phyloP scores from a whole-genome alignment of 1,140 invertebrate genomes.

The Caenorhabditis briggsae region DNA sequence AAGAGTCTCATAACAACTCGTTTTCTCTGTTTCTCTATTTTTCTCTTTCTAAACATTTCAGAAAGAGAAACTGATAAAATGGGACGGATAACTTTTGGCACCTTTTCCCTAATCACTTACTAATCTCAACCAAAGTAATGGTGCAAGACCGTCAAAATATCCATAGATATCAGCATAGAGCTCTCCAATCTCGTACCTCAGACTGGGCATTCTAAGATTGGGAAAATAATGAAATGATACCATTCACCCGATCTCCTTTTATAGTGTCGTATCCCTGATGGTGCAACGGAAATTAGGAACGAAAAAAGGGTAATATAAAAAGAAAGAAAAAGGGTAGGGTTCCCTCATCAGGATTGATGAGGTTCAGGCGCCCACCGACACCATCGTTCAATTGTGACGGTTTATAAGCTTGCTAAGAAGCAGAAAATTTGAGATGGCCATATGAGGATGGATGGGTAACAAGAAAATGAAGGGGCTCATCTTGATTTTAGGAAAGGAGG shows the following conservation, averaged over 20 bases:
- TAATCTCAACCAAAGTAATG: constrained; percentile 38
- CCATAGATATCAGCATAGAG: constrained; percentile 47
- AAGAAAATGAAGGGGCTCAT: too few relatives aligned
- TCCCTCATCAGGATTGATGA: constrained; percentile 2
- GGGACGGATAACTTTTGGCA: not conserved
- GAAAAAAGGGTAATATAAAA: not conserved
- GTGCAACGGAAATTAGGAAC: constrained; percentile 24
- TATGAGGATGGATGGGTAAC: too few relatives aligned
- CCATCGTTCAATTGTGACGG: not conserved
- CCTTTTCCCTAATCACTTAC: constrained; percentile 1
- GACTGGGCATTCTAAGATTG: not conserved
- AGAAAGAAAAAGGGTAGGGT: too few relatives aligned
- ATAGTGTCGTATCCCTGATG: not conserved
- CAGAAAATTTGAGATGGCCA: too few relatives aligned
- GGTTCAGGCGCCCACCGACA: not conserved
- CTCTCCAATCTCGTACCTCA: constrained; percentile 20
- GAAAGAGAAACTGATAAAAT: not conserved
- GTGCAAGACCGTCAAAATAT: constrained; percentile 41
- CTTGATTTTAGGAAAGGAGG: too few relatives aligned
- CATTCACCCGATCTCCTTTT: not conserved
- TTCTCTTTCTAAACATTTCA: not conserved
- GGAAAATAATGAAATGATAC: not conserved
- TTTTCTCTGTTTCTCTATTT: not conserved
- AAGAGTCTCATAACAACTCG: constrained; percentile 40
- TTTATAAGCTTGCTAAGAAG: not conserved